Base-by-base conservation (phyloP, 2,113 vertebrate species). In the Nipponia nippon region DNA sequence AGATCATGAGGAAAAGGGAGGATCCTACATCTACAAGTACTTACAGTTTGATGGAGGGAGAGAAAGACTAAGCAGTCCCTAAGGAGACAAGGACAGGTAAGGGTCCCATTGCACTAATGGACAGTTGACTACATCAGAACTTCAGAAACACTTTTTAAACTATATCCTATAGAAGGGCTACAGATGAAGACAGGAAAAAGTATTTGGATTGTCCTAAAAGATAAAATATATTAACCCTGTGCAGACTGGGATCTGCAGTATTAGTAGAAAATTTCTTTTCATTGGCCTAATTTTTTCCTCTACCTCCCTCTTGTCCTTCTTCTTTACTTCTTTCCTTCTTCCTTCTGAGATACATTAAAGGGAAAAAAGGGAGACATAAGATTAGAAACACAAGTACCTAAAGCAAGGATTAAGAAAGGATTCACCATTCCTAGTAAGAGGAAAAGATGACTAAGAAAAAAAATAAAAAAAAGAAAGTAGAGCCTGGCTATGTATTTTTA, bases 251-350 rank as follows among this genome's bases (percentile, higher is more conserved):
- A 89, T 76, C 58, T 82, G 61, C 71, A 87, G 13, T 49, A 59
- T 66, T 66, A 92, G 44, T 30, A 96, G 38, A 73, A 9, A 89
- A 85, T 49, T 85, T 90, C 16, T 90, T 95, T 96, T 90, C 69
- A 95, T 11, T 82, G 14, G 30, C 62, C 62, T 88, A 42, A 44
- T 83, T 92, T 96, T 91, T 93, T 59, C 34, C 89, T 95, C 91
- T 93, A 78, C 73, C 79, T 97, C 95, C 87, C 92, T 96, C 93
- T 97, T 89, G 75, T 90, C 85, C 84, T 96, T 95, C 96, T 96
- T 97, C 96, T 96, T 97, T 79, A 72, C 81, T 93, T 97, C 96
- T 96, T 94, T 96, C 92, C 72, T 96, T 97, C 94, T 94, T 97
- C 84, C 87, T 96, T 97, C 89, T 78, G 90, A 96, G 91, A 75